A percentile compares a stretch with the other conserved stretches of the same genome.
phyloP scores from a whole-genome alignment of 2,888 invertebrate genomes.

The Pachydiplax longipennis region DNA sequence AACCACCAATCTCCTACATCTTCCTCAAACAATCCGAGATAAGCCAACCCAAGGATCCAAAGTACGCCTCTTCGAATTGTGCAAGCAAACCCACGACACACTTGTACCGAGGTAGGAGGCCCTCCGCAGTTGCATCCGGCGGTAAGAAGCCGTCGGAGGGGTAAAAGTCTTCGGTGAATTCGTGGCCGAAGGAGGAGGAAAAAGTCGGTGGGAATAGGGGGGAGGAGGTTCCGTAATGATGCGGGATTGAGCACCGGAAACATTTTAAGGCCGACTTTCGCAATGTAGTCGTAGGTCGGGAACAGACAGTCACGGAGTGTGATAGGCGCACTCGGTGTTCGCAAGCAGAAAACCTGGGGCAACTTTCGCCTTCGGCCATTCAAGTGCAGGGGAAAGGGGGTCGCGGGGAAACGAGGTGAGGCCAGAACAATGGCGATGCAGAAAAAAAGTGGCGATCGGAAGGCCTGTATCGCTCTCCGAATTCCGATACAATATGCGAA shows the following conservation, averaged over 20 bases:
- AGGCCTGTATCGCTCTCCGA: not conserved
- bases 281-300: slow-evolving; percentile 43
- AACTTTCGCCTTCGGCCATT: not conserved
- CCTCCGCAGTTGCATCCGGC: not conserved
- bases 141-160: not conserved
- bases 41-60: no score
- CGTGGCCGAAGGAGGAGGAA: not conserved
- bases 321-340: not conserved
- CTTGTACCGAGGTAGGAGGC: not conserved
- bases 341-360: not conserved
- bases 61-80: no score
- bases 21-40: no score
- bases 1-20: no score
- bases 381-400: not conserved
- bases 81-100: not conserved
- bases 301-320: not conserved
- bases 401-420: not conserved
- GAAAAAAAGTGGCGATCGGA: not conserved
- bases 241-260: slow-evolving; percentile 46
- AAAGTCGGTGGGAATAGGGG: not conserved
- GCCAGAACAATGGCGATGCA: not conserved
- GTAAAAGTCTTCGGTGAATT: not conserved
- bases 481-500: not conserved
- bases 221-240: slow-evolving; percentile 41
- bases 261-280: slow-evolving; percentile 35